Conservation (phyloP, 2,113 vertebrate species). For the Malurus cyaneus region DNA sequence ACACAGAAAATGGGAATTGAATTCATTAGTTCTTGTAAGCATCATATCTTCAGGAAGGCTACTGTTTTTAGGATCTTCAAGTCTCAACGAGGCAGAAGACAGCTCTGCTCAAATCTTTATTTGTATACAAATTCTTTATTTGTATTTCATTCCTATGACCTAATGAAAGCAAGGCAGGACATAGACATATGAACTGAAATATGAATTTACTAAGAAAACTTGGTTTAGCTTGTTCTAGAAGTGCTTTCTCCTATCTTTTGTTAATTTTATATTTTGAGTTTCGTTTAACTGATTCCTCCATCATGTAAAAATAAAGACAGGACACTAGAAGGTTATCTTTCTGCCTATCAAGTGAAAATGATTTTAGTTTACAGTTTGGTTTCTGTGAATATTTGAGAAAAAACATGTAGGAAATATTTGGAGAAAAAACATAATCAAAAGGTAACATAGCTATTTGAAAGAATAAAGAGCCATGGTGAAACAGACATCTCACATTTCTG, state of each 20-base stretch:
- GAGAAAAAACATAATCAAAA: neutral
- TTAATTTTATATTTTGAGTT: neutral
- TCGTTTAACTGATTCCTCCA: neutral
- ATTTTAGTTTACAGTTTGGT: neutral
- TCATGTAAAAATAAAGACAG: neutral
- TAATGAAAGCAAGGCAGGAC: neutral
- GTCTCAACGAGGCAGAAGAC: neutral
- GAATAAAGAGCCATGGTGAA: neutral
- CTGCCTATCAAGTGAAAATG: neutral
- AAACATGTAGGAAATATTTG: neutral
- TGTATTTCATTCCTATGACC: neutral
- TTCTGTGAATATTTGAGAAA: neutral
- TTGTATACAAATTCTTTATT: neutral
- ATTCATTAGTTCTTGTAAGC: conserved; percentile 23
- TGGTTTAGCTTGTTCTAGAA: neutral
- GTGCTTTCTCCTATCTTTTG: neutral
- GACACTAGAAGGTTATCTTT: neutral
- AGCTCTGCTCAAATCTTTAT: neutral
- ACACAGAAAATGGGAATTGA: conserved; percentile 4
- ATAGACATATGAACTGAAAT: neutral
- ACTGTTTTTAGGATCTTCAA: neutral
- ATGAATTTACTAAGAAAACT: neutral
- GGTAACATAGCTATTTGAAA: neutral
- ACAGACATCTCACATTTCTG: neutral
- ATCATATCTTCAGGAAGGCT: neutral